These are phyloP conservation scores for Tiliqua scincoides DNA, from an alignment of 2,113 vertebrate species.

Conservation along the genomic window DNA sequence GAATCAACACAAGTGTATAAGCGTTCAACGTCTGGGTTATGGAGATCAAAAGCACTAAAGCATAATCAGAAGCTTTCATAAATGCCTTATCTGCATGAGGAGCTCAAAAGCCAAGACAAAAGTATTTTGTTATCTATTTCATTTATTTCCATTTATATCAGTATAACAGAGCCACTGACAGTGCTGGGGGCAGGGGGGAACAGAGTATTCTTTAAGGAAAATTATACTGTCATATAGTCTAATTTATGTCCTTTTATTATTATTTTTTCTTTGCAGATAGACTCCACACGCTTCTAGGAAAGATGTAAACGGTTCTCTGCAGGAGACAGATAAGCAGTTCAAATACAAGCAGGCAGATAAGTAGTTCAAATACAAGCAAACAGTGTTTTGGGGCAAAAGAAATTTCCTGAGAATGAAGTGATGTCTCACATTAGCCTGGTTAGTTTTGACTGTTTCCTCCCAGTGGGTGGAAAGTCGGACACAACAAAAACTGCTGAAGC, in stretches of 20 bases:
- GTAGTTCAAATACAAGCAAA: neutral
- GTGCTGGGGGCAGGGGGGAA: too few species aligned
- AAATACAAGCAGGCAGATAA: neutral
- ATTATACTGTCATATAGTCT: neutral
- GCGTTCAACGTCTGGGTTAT: neutral
- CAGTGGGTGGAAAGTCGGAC: conserved; percentile 3
- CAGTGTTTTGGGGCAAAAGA: neutral
- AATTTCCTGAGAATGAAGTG: neutral
- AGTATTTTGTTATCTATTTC: neutral
- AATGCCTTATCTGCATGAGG: neutral
- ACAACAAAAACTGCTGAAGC: conserved; percentile 3
- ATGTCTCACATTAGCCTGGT: neutral
- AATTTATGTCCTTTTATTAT: neutral
- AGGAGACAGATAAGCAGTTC: neutral
- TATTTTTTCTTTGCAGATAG: neutral
- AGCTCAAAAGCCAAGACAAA: neutral
- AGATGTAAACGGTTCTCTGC: conserved; percentile 30
- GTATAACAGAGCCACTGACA: neutral
- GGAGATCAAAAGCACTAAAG: neutral
- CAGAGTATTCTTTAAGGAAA: neutral
- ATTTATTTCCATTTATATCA: neutral
- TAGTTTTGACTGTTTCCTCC: neutral
- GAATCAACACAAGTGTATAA: neutral
- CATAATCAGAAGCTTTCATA: neutral
- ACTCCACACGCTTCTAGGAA: neutral